Percentiles rank a stretch among this genome's conserved stretches.
Evolutionary conservation across 2,797 vertebrate genomes (phyloP).

Genomic region (Stomatorhinus walkeri): DNA sequence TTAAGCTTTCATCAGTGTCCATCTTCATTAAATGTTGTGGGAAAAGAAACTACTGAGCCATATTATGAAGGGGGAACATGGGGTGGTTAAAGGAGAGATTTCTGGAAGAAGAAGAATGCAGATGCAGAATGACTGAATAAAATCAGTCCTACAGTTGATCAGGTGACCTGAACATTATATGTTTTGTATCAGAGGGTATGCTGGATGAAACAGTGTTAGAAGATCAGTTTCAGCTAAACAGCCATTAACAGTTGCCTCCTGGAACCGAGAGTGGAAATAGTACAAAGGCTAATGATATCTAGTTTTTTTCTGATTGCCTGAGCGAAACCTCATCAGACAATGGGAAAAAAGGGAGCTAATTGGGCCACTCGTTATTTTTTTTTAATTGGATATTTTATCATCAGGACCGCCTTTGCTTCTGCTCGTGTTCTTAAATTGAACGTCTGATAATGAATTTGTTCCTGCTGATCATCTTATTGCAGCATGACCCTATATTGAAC

Average conservation of each 20-base stretch:
- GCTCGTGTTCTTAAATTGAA: not conserved
- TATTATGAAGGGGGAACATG: slow-evolving; percentile 54
- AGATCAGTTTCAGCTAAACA: not conserved
- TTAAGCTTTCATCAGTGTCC: slow-evolving; percentile 31
- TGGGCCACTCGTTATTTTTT: slow-evolving; percentile 1
- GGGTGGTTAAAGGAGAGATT: slow-evolving; percentile 24
- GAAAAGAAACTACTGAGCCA: slow-evolving; percentile 64
- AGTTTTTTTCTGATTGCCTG: not conserved
- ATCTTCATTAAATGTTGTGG: slow-evolving; percentile 43
- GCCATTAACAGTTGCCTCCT: not conserved
- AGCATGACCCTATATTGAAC: not conserved
- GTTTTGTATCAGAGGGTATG: not conserved
- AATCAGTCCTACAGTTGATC: not conserved
- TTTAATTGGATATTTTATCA: slow-evolving; percentile 12
- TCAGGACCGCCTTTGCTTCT: slow-evolving; percentile 11
- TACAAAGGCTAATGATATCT: not conserved
- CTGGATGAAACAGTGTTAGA: not conserved
- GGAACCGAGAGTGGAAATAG: slow-evolving; percentile 12
- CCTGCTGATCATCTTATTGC: slow-evolving; percentile 9
- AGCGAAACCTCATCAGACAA: slow-evolving; percentile 5
- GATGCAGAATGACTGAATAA: not conserved
- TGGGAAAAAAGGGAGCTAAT: slow-evolving; percentile 14
- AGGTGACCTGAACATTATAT: not conserved
- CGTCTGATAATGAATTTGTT: slow-evolving; percentile 17
- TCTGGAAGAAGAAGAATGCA: not conserved